Conservation (phyloP, 2,888 invertebrate species). For the Artemia sinica region DNA sequence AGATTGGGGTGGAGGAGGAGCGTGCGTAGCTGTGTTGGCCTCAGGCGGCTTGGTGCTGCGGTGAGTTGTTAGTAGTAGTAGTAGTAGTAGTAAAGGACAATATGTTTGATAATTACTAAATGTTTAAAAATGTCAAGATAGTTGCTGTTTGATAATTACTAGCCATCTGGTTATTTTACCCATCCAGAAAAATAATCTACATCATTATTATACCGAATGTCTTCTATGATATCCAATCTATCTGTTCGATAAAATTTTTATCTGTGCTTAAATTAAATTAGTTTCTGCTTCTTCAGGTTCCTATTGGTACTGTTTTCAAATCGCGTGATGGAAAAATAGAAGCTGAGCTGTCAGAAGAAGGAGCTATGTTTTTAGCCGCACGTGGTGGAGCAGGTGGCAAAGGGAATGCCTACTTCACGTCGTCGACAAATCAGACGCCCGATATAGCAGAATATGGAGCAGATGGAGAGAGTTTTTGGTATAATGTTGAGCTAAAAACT, state of each 20-base stretch:
- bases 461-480: constrained; percentile 52
- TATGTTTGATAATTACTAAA: too few species aligned
- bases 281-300: constrained; percentile 40
- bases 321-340: constrained; percentile 38
- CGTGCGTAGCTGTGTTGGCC: too few species aligned
- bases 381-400: constrained; percentile 88
- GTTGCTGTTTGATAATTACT: background rate
- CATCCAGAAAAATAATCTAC: too few species aligned
- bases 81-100: too few species aligned
- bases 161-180: background rate
- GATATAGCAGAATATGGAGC: constrained; percentile 72
- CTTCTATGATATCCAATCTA: too few species aligned
- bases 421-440: constrained; percentile 59
- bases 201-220: too few species aligned
- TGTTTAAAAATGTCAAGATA: background rate
- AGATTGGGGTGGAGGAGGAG: too few species aligned
- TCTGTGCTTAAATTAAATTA: background rate
- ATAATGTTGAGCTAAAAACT: constrained; percentile 62
- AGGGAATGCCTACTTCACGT: constrained; percentile 80
- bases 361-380: constrained; percentile 73
- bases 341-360: constrained; percentile 47
- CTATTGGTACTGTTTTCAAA: constrained; percentile 47
- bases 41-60: too few species aligned
- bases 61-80: too few species aligned
- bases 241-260: too few species aligned